phyloP scores from a whole-genome alignment of 2,113 vertebrate genomes.

The Pogonocichla stellata region DNA sequence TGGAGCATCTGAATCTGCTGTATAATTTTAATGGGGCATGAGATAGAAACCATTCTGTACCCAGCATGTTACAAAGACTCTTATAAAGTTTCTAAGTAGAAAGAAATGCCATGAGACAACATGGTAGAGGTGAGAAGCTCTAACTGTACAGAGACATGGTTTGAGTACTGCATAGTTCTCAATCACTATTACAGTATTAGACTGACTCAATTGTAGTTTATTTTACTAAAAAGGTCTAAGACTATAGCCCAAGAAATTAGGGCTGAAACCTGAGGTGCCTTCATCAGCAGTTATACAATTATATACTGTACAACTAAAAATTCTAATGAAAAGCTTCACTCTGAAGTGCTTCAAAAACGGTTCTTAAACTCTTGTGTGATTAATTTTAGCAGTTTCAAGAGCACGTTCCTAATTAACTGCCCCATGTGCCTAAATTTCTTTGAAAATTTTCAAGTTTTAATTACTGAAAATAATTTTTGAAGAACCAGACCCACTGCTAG shows the following conservation, averaged over 20 bases:
- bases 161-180: background rate
- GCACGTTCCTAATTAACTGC: background rate
- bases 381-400: background rate
- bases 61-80: background rate
- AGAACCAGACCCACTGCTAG: background rate
- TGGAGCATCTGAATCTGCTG: background rate
- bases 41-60: background rate
- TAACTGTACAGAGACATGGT: rapidly evolving
- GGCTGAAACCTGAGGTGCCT: background rate
- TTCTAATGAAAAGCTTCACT: background rate
- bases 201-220: background rate
- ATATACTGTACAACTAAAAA: background rate
- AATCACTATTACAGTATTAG: background rate
- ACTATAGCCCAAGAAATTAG: background rate
- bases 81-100: background rate
- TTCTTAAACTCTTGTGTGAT: background rate
- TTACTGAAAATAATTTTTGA: background rate
- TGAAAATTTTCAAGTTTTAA: background rate
- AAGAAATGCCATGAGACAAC: background rate
- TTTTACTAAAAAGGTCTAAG: background rate
- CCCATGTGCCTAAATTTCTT: background rate
- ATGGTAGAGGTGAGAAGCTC: background rate
- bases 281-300: background rate
- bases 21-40: background rate
- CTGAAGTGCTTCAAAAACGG: background rate